Evolutionary conservation across 2,797 vertebrate genomes (phyloP).

Genomic region (Naso thynnoides): DNA sequence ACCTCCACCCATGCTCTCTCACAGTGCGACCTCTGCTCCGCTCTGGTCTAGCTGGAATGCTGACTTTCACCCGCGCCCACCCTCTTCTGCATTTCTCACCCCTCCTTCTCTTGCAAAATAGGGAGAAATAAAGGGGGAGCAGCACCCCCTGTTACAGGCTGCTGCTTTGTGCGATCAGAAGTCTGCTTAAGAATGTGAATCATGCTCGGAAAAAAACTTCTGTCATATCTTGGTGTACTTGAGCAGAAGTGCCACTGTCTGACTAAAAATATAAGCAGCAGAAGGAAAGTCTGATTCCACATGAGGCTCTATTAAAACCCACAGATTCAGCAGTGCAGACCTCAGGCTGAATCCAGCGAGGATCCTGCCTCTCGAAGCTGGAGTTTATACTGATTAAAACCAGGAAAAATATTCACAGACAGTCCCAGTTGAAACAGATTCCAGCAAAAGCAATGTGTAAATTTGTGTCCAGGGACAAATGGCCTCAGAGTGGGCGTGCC

Average conservation of each 20-base stretch:
- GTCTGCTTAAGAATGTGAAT: slow-evolving; percentile 44
- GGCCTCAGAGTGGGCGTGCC: slow-evolving; percentile 40
- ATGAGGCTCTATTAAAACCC: slow-evolving; percentile 72
- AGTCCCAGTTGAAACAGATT: slow-evolving; percentile 59
- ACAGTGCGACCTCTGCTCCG: slow-evolving; percentile 58
- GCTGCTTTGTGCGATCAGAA: slow-evolving; percentile 29
- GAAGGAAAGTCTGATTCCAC: slow-evolving; percentile 74
- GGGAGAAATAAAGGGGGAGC: slow-evolving; percentile 36
- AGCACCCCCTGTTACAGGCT: slow-evolving; percentile 32
- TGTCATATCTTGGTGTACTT: slow-evolving; percentile 46
- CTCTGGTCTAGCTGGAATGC: slow-evolving; percentile 75
- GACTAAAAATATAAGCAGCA: slow-evolving; percentile 72
- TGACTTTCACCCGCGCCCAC: slow-evolving; percentile 63
- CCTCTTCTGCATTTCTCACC: slow-evolving; percentile 49
- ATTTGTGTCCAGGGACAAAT: slow-evolving; percentile 59
- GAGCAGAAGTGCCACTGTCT: slow-evolving; percentile 62
- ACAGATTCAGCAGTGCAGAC: slow-evolving; percentile 68
- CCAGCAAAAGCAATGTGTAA: slow-evolving; percentile 61
- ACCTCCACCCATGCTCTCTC: slow-evolving; percentile 66
- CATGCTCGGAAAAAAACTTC: slow-evolving; percentile 27
- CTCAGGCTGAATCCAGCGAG: slow-evolving; percentile 63
- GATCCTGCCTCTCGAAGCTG: slow-evolving; percentile 58
- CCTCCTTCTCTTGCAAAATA: slow-evolving; percentile 49
- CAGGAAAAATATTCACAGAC: slow-evolving; percentile 47
- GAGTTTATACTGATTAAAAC: slow-evolving; percentile 52